A percentile compares a stretch with the other conserved stretches of the same genome.
phyloP scores from a whole-genome alignment of 23 tunicate genomes.

The Pegea sp. region DNA sequence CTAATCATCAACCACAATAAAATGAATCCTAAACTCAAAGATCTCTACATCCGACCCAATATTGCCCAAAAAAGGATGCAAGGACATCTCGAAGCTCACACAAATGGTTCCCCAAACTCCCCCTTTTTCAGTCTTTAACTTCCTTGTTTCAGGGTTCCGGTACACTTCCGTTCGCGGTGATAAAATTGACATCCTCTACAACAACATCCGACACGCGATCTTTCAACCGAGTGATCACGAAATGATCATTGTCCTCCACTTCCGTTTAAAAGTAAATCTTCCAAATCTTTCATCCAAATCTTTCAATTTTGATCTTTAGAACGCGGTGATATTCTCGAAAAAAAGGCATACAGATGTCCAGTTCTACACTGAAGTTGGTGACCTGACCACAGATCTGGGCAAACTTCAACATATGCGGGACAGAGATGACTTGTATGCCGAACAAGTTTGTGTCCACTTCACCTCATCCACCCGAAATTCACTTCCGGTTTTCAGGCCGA shows the following conservation, averaged over 20 bases:
- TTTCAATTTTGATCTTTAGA: conserved; percentile 6
- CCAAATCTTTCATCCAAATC: not conserved
- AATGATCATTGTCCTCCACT: conserved; percentile 90
- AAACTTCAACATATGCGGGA: conserved; percentile 83
- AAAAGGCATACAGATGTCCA: conserved; percentile 84
- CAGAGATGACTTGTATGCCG: conserved; percentile 83
- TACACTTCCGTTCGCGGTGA: conserved; percentile 93
- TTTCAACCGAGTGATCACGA: conserved; percentile 96
- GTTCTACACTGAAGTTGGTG: conserved; percentile 96
- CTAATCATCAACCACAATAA: conserved; percentile 84
- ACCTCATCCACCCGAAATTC: not conserved
- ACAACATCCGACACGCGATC: conserved; percentile 78
- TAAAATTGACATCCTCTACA: conserved; percentile 87
- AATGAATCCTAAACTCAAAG: conserved; percentile 81
- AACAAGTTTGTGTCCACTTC: conserved; percentile 22
- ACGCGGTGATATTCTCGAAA: conserved; percentile 92
- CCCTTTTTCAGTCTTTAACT: no score
- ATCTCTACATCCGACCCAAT: conserved; percentile 84
- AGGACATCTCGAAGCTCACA: conserved; percentile 94
- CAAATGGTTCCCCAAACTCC: conserved; percentile 64
- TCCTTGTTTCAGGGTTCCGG: conserved; percentile 92
- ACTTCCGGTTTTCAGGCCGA: conserved; percentile 27
- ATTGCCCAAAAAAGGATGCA: conserved; percentile 88
- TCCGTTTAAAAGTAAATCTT: conserved; percentile 60
- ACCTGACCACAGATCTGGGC: conserved; percentile 84